Conservation (phyloP, 2,113 vertebrate species). For the Oriolus oriolus region DNA sequence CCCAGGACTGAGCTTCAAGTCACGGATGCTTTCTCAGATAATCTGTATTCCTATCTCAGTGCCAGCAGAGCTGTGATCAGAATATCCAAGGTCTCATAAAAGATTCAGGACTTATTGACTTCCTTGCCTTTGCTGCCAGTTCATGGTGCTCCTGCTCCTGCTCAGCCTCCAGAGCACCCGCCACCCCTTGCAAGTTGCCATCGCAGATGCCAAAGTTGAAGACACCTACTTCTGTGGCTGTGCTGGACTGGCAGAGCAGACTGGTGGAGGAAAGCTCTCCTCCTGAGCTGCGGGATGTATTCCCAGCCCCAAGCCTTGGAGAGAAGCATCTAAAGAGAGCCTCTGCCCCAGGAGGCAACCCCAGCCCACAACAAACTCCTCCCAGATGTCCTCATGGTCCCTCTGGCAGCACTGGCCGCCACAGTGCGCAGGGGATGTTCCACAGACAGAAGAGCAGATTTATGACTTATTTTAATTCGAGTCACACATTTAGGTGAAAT, state of each 20-base stretch:
- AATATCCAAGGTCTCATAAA: conserved; percentile 91
- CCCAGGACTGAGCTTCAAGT: conserved; percentile 64
- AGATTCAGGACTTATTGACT: conserved; percentile 88
- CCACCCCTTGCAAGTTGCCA: conserved; percentile 17
- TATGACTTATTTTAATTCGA: background rate
- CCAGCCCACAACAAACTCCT: background rate
- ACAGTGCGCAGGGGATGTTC: accelerated
- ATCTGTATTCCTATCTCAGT: conserved; percentile 78
- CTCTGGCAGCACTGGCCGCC: accelerated
- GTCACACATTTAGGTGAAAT: background rate
- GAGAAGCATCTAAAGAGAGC: background rate
- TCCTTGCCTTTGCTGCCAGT: conserved; percentile 55
- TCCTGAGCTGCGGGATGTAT: background rate
- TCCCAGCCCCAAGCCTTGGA: background rate
- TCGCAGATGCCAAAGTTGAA: background rate
- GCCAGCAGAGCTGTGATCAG: conserved; percentile 79
- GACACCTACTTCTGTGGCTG: background rate
- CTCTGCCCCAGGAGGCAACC: background rate
- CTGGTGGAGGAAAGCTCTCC: background rate
- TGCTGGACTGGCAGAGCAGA: background rate
- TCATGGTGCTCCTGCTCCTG: conserved; percentile 46
- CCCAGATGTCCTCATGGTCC: accelerated
- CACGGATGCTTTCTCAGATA: conserved; percentile 67
- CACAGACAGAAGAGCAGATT: background rate
- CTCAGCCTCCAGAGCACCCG: conserved; percentile 43